Evolutionary conservation across 2,113 vertebrate species (phyloP).

Genomic region (Todiramphus saurophagus): DNA sequence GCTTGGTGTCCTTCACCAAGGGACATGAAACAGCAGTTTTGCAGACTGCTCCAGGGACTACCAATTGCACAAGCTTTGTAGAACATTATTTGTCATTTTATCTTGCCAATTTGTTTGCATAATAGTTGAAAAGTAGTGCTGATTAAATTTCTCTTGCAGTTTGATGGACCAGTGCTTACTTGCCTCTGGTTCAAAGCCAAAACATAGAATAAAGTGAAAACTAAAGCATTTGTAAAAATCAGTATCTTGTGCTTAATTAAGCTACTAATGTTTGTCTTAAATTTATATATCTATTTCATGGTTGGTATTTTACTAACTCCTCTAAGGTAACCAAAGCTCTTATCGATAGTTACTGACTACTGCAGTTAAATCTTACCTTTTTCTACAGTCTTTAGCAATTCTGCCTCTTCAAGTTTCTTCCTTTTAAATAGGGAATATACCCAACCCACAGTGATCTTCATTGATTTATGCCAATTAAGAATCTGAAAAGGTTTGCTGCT

Average conservation of each 20-base stretch:
- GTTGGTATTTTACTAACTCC: neutral
- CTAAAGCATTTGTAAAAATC: neutral
- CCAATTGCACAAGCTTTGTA: neutral
- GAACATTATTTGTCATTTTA: neutral
- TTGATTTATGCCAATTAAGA: neutral
- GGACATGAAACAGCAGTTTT: neutral
- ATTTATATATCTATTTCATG: neutral
- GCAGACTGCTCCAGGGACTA: neutral
- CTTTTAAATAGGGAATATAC: neutral
- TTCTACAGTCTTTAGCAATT: neutral
- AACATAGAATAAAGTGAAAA: neutral
- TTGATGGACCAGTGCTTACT: neutral
- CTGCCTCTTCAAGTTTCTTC: neutral
- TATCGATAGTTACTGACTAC: neutral
- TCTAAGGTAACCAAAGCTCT: neutral
- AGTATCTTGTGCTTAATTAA: neutral
- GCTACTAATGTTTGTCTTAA: neutral
- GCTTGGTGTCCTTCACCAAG: neutral
- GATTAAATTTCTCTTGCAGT: neutral
- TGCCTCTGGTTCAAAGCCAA: neutral
- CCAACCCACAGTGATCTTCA: neutral
- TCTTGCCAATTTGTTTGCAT: slow-evolving; percentile 15
- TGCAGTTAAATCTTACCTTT: neutral
- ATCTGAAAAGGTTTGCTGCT: neutral
- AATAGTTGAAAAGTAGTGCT: neutral